These are phyloP conservation scores for human (Homo sapiens) DNA, from an alignment of 2,113 vertebrate species.

Conservation along the genomic window DNA sequence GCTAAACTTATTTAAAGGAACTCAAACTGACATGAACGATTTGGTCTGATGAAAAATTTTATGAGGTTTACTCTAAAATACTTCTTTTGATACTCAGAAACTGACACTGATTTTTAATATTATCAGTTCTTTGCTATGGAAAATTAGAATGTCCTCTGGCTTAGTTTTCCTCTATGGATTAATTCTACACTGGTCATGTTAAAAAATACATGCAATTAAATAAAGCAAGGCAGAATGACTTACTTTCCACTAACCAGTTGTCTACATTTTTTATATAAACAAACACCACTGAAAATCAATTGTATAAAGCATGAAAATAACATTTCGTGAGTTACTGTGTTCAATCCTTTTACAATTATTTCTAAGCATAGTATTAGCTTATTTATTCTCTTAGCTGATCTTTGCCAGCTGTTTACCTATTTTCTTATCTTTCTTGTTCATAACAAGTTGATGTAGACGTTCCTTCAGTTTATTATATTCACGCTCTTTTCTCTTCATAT, in stretches of 20 bases:
- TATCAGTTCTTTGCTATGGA: not conserved
- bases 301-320: constrained; percentile 13
- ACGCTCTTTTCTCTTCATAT: constrained; percentile 96
- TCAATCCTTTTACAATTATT: not conserved
- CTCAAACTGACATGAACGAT: not conserved
- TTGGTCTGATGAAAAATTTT: not conserved
- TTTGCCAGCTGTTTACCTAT: constrained; percentile 83
- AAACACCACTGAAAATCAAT: not conserved
- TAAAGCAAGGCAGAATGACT: constrained; percentile 34
- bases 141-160: not conserved
- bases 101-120: not conserved
- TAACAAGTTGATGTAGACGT: constrained; percentile 93
- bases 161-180: not conserved
- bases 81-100: not conserved
- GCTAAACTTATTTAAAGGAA: not conserved
- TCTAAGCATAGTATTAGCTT: not conserved
- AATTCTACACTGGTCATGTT: not conserved
- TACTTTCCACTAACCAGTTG: not conserved
- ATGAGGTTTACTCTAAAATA: not conserved
- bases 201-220: not conserved
- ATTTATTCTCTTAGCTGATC: not conserved
- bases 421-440: constrained; percentile 95
- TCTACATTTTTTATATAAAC: constrained; percentile 1
- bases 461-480: constrained; percentile 96
- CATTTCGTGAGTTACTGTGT: not conserved